Conservation (phyloP, 2,113 vertebrate species). For the Macrotus californicus region DNA sequence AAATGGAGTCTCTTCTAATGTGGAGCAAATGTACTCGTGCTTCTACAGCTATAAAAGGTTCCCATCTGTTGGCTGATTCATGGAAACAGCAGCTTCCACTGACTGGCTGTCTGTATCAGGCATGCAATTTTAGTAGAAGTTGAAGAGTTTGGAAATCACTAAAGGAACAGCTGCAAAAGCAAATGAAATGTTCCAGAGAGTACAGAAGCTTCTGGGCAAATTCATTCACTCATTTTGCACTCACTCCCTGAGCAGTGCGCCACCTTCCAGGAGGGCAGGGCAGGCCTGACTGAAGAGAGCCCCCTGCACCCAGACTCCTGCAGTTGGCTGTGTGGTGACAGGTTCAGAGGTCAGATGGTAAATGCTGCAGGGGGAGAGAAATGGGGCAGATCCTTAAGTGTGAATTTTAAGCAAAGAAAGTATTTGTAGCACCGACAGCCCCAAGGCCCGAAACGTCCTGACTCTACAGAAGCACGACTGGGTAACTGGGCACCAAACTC, state of each 20-base stretch:
- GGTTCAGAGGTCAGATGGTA: background rate
- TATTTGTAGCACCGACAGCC: background rate
- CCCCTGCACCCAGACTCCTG: background rate
- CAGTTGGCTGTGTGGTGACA: fast-evolving
- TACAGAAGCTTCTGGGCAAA: background rate
- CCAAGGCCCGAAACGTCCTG: background rate
- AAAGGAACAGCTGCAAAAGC: background rate
- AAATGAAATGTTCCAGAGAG: background rate
- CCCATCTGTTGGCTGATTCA: background rate
- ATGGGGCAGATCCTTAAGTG: background rate
- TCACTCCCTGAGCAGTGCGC: background rate
- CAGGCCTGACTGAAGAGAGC: no score
- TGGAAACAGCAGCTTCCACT: background rate
- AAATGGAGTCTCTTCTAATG: background rate
- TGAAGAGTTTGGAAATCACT: background rate
- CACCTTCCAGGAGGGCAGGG: background rate
- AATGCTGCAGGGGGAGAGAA: background rate
- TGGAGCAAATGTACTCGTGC: background rate
- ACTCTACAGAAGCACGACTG: background rate
- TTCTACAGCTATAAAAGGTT: background rate
- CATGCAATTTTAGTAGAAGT: background rate
- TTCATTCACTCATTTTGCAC: background rate
- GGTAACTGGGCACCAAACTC: background rate
- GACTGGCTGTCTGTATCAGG: background rate
- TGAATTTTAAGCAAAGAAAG: background rate